These are phyloP conservation scores for Scopus umbretta DNA, from an alignment of 2,113 vertebrate genomes.

Conservation along the genomic window DNA sequence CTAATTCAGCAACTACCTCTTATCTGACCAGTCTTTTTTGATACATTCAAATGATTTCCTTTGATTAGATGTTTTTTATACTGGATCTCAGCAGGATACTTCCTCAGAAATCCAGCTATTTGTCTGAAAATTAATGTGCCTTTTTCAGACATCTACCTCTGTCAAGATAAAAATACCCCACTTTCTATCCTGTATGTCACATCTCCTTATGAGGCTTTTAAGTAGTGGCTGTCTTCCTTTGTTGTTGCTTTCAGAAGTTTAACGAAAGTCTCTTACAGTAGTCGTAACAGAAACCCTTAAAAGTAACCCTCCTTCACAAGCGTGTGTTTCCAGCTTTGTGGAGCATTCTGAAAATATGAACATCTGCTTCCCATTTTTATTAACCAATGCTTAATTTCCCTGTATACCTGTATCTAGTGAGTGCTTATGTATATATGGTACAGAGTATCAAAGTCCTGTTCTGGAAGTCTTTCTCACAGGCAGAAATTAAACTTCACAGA, in stretches of 20 bases:
- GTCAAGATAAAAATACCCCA: conserved; percentile 2
- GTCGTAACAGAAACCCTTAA: neutral
- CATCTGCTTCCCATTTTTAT: neutral
- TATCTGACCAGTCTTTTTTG: neutral
- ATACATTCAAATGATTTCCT: neutral
- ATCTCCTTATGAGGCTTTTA: neutral
- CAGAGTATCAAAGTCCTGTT: neutral
- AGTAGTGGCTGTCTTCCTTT: neutral
- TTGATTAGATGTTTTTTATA: neutral
- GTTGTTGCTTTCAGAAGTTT: neutral
- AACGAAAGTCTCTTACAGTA: neutral
- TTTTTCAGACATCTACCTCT: neutral
- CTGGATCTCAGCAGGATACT: neutral
- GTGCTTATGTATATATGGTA: neutral
- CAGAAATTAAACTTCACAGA: neutral
- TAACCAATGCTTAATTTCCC: neutral
- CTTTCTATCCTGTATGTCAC: neutral
- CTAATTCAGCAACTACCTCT: neutral
- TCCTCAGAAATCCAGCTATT: neutral
- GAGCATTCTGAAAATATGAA: neutral
- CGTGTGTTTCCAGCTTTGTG: neutral
- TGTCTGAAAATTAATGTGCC: neutral
- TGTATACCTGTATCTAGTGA: neutral
- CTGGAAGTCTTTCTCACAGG: neutral
- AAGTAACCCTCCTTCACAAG: neutral